These are phyloP conservation scores for Eulemur rufifrons DNA, from an alignment of 2,113 vertebrate species.

Conservation along the genomic window DNA sequence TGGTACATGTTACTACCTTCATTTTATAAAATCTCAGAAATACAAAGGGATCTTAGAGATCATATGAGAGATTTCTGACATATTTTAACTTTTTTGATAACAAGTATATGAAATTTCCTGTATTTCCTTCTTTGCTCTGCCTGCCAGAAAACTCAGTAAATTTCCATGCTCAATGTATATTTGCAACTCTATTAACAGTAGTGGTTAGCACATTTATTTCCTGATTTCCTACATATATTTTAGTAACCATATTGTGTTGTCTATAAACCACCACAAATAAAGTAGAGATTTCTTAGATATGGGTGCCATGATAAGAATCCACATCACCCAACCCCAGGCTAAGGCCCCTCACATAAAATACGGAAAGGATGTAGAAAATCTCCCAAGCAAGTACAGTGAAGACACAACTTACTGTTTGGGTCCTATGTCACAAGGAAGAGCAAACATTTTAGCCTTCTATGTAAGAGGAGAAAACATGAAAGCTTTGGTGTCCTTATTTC, in stretches of 20 bases:
- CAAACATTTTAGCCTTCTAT: background rate
- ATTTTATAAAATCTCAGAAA: constrained; percentile 2
- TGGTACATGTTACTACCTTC: background rate
- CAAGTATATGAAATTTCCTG: background rate
- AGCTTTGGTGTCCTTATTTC: background rate
- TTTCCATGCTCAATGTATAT: background rate
- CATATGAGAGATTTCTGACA: background rate
- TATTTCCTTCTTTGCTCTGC: background rate
- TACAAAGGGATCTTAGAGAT: background rate
- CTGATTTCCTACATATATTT: background rate
- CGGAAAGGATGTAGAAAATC: background rate
- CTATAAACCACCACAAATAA: background rate
- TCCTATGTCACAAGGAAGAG: background rate
- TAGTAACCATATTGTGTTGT: background rate
- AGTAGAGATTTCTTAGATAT: background rate
- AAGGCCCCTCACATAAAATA: background rate
- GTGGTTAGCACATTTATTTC: background rate
- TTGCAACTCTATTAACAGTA: background rate
- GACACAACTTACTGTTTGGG: background rate
- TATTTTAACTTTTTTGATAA: background rate
- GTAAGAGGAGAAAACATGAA: background rate
- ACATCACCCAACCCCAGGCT: background rate
- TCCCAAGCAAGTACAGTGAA: background rate
- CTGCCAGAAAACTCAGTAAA: background rate
- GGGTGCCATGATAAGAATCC: background rate